Evolutionary conservation across 2,113 vertebrate genomes (phyloP).

Genomic region (Platichthys flesus): DNA sequence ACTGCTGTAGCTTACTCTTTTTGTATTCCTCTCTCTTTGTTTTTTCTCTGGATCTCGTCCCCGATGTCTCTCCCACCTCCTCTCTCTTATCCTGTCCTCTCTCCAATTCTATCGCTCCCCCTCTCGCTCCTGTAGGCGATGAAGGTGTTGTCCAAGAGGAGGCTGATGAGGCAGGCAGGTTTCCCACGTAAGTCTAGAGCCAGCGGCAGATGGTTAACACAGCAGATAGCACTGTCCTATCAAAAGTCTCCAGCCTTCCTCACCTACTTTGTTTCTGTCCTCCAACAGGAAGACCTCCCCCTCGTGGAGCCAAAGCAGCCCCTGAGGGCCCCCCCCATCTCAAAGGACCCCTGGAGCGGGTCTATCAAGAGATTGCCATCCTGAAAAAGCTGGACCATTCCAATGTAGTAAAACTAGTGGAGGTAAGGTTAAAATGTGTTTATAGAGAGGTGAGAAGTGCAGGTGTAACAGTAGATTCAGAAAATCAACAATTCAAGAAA

Average conservation of each 20-base stretch:
- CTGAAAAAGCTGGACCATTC: slow-evolving; percentile 98
- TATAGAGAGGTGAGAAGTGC: too few relatives aligned
- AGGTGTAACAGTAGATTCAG: background rate
- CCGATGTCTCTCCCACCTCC: background rate
- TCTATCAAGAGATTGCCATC: slow-evolving; percentile 99
- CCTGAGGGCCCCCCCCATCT: slow-evolving; percentile 87
- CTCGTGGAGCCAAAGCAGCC: slow-evolving; percentile 87
- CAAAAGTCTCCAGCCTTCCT: background rate
- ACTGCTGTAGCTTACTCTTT: slow-evolving; percentile 1
- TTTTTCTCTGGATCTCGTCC: slow-evolving; percentile 28
- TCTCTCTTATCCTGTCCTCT: background rate
- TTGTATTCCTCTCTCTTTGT: slow-evolving; percentile 27
- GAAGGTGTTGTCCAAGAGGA: slow-evolving; percentile 98
- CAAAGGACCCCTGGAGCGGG: slow-evolving; percentile 93
- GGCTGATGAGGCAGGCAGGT: slow-evolving; percentile 96
- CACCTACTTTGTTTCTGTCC: slow-evolving; percentile 4
- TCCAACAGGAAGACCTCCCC: slow-evolving; percentile 90
- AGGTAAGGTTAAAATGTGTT: slow-evolving; percentile 79
- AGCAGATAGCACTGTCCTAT: slow-evolving; percentile 33
- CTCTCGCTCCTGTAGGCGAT: slow-evolving; percentile 87
- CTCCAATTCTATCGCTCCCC: slow-evolving; percentile 22
- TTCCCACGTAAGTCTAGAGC: slow-evolving; percentile 92
- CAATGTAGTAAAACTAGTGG: slow-evolving; percentile 97
- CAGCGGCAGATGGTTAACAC: slow-evolving; percentile 58
- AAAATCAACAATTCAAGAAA: background rate